phyloP scores from a whole-genome alignment of 2,113 vertebrate species.

The Gambusia holbrooki region DNA sequence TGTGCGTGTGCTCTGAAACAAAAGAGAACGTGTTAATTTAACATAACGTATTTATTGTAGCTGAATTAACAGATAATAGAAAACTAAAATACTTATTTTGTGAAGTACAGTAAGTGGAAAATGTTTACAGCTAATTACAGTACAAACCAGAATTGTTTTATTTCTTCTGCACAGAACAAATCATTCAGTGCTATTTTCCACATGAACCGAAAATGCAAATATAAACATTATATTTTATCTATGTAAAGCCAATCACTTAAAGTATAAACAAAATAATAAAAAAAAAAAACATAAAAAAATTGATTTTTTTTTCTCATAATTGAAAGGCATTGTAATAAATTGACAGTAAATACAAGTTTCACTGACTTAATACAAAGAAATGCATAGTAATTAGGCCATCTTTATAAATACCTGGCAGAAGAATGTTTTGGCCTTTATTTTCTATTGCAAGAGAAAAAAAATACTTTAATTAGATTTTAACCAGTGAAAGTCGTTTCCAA shows the following conservation, averaged over 20 bases:
- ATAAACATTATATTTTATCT: slow-evolving; percentile 22
- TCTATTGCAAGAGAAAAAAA: background rate
- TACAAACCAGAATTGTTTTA: slow-evolving; percentile 4
- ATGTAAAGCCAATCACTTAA: slow-evolving; percentile 47
- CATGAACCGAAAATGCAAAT: slow-evolving; percentile 16
- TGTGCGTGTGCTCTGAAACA: background rate
- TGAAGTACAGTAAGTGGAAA: slow-evolving; percentile 30
- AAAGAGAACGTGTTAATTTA: background rate
- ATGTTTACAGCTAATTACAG: slow-evolving; percentile 15
- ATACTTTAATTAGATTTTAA: background rate
- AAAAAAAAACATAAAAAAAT: slow-evolving; percentile 21
- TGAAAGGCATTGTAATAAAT: slow-evolving; percentile 48
- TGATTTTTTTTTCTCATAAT: slow-evolving; percentile 9
- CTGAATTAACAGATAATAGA: slow-evolving; percentile 23
- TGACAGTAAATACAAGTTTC: slow-evolving; percentile 10
- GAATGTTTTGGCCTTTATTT: slow-evolving; percentile 14
- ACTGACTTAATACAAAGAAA: slow-evolving; percentile 28
- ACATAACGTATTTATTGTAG: slow-evolving; percentile 42
- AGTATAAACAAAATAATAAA: slow-evolving; percentile 35
- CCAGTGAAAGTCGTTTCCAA: background rate
- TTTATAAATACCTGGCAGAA: slow-evolving; percentile 28
- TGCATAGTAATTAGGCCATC: slow-evolving; percentile 56
- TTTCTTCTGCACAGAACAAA: slow-evolving; percentile 12
- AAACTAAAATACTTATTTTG: background rate
- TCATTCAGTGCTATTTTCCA: slow-evolving; percentile 24